Base-by-base conservation (phyloP, 92 coral and sea anemone species). In the Ricordea florida region DNA sequence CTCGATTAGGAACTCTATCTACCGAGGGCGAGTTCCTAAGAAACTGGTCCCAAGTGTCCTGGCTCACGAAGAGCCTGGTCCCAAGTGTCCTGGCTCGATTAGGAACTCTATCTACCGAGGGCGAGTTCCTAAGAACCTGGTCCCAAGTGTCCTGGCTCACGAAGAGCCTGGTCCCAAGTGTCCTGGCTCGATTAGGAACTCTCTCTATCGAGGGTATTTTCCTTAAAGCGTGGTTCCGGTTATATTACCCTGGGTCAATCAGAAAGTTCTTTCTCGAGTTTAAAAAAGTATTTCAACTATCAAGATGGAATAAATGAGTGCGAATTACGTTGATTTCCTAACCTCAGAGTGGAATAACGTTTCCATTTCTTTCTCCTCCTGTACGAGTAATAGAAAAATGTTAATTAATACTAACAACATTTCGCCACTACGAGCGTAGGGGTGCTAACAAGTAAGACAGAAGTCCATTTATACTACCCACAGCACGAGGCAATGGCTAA, bases 351-450 rank as follows among this genome's bases (percentile, higher is more conserved):
- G n/a, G 17, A 32, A 57, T 0, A 7, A 57, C 18, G 64, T 32
- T 57, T 57, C 64, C 64, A 57, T 57, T 57, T 57, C 64, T 31
- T 14, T n/a, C 40, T 57, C 43, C n/a, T 57, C 64, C 64, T 57
- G 44, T 31, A 57, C 10, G 44, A 57, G 64, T 33, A 57, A 32
- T 15, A 57, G 64, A 30, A 57, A 57, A 57, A 15, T 31, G 21
- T 10, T 6, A 57, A 31, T n/a, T 57, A 16, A 6, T 31, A 27
- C 40, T 27, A 31, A 30, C 38, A 15, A 29, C 64, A 27, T 30
- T 57, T 57, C 32, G 42, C 41, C 64, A 31, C 3, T 57, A 8
- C 29, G n/a, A 28, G 64, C 64, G 40, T 32, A 51, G 58, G 58
- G 28, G 58, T 51, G 58, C 58, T 46, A 46, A 46, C 21, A 46